These are phyloP conservation scores for Meloidogyne hapla DNA, from an alignment of 1,140 invertebrate genomes.

Conservation along the genomic window DNA sequence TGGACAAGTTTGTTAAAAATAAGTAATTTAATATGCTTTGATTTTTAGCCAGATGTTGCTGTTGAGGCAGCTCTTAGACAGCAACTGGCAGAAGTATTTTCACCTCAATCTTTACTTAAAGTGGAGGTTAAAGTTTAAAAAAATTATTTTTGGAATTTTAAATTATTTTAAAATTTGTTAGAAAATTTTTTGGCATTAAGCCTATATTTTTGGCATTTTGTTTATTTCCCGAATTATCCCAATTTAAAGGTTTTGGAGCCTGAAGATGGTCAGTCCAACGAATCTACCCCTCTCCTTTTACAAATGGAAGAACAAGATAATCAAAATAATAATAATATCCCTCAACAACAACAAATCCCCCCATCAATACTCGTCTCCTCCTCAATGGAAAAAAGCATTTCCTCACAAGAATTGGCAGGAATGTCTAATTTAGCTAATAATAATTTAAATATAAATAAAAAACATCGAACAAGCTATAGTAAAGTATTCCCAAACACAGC, in stretches of 20 bases:
- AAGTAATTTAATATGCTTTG: background rate
- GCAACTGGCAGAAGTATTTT: constrained; percentile 24
- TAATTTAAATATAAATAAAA: constrained; percentile 6
- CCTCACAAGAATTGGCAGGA: constrained; percentile 20
- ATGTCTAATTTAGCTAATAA: constrained; percentile 24
- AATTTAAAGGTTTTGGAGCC: background rate
- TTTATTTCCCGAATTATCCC: too few relatives aligned
- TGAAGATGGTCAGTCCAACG: background rate
- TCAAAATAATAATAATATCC: constrained; percentile 18
- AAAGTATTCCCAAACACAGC: constrained; percentile 13
- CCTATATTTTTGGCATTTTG: too few relatives aligned
- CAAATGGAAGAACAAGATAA: constrained; percentile 14
- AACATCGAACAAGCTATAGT: background rate
- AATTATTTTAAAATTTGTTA: background rate
- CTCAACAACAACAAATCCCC: constrained; percentile 32
- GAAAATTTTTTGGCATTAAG: too few relatives aligned
- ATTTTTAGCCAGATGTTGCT: constrained; percentile 6
- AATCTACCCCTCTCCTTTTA: background rate
- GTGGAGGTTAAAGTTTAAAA: background rate
- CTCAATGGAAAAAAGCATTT: constrained; percentile 23
- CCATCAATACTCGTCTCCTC: constrained; percentile 26
- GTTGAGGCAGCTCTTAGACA: constrained; percentile 13
- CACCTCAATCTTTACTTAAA: constrained; percentile 9
- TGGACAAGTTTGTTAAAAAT: constrained; percentile 18
- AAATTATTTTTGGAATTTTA: background rate